Percentiles rank a stretch among this genome's conserved stretches.
These are phyloP conservation scores for Pantherophis guttatus DNA, from an alignment of 2,113 vertebrate species.

Conservation along the genomic window DNA sequence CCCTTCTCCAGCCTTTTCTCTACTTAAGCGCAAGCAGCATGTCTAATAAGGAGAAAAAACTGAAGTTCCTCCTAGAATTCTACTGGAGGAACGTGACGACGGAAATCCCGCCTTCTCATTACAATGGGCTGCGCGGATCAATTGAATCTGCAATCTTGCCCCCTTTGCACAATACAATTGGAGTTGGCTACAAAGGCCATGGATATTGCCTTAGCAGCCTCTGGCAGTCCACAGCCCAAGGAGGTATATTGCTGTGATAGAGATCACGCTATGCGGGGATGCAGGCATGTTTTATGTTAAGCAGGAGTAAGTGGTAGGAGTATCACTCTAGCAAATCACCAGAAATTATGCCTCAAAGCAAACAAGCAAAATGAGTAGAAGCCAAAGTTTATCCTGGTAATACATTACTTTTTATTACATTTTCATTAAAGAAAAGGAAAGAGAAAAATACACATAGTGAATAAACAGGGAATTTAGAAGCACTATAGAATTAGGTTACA, in stretches of 20 bases:
- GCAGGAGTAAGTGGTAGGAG: not conserved
- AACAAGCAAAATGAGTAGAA: not conserved
- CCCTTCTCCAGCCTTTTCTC: not conserved
- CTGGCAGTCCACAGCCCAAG: not conserved
- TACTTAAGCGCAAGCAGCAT: conserved; percentile 30
- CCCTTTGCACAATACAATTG: not conserved
- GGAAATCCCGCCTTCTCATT: conserved; percentile 52
- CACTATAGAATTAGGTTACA: not conserved
- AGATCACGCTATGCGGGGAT: not conserved
- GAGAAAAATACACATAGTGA: not conserved
- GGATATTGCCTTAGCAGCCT: not conserved
- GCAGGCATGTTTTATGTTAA: not conserved
- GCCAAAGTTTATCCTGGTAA: not conserved
- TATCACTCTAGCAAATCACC: not conserved
- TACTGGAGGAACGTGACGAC: conserved; percentile 54
- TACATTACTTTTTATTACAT: not conserved
- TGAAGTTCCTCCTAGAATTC: not conserved
- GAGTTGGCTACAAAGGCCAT: not conserved
- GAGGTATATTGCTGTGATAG: not conserved
- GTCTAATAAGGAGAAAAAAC: conserved; percentile 26
- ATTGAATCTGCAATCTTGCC: not conserved
- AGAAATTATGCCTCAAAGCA: not conserved
- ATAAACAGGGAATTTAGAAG: not conserved
- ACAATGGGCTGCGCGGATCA: not conserved
- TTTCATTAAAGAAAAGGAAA: not conserved